Evolutionary conservation across 1,140 invertebrate species (phyloP), one percentile per base, ranked within the genome.

Genomic region (Drosophila seguyi): DNA sequence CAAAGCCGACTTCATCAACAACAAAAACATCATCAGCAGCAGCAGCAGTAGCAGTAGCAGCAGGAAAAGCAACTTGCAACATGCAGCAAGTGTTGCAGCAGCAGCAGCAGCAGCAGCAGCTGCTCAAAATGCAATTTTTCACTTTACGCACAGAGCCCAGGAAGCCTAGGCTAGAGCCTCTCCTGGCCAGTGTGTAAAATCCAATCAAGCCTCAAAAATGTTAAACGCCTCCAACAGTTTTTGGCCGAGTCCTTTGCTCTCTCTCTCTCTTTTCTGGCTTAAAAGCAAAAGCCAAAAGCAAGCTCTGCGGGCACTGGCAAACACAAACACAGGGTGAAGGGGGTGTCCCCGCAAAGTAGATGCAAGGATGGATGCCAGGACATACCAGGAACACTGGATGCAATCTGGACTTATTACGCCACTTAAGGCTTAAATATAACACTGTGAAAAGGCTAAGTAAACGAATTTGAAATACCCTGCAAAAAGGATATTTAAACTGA

Each of bases 151-250:
- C 56, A 61, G 76, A 29, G 66, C 59, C 75, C 66, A 2, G 25
- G 59, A n/a, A n/a, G 66, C 1, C 22, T 2, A 6, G 5, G 22
- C 22, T 16, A 3, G 47, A 25, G 25, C 25, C 25, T 25, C 44
- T 4, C 16, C 10, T n/a, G 6, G 47, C 18, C 50, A 53, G 52
- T 55, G 52, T 55, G 84, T 68, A 84, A 88, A 88, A 88, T 88
- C 84, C 85, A 88, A 88, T 88, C 84, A 90, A 88, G 86, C 85
- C 84, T 88, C 85, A 88, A 88, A 88, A 88, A 88, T 90, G 85
- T 90, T 90, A 84, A 80, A 78, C 80, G 84, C 80, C 84, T 88
- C 58, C 82, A 67, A 42, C 61, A 71, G 44, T 48, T 63, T 68
- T 27, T 20, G 42, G 34, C 45, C 36, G 42, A 29, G 61, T 50